A percentile compares a stretch with the other conserved stretches of the same genome.
These are phyloP conservation scores for Corythaeola cristata DNA, from an alignment of 2,113 vertebrate genomes.

Conservation along the genomic window DNA sequence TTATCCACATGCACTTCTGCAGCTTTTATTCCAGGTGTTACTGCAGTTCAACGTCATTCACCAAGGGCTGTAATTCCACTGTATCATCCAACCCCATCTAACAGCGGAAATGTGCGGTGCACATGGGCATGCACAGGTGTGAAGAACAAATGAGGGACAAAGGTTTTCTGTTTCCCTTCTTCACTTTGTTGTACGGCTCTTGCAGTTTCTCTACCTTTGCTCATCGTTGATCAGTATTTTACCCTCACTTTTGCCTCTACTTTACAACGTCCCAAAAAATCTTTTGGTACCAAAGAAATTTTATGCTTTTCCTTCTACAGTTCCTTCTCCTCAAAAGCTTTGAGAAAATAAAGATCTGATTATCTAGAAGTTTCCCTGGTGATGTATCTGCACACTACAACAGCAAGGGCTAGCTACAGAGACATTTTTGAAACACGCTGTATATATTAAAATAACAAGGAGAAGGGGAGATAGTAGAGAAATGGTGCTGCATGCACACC, in stretches of 20 bases:
- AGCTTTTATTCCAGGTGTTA: neutral
- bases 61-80: neutral
- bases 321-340: neutral
- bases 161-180: neutral
- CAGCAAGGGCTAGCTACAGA: neutral
- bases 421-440: neutral
- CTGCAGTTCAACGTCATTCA: neutral
- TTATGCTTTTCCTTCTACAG: neutral
- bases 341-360: neutral
- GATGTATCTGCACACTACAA: neutral
- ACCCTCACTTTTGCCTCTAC: neutral
- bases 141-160: neutral
- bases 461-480: neutral
- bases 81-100: neutral
- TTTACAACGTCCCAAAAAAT: neutral
- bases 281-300: neutral
- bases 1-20: neutral
- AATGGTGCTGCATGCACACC: neutral
- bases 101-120: neutral
- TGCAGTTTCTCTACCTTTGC: neutral
- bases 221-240: neutral
- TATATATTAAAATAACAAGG: neutral
- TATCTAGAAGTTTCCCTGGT: neutral
- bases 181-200: neutral
- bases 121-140: neutral